phyloP scores from a whole-genome alignment of 2,113 vertebrate species.

The Illadopsis cleaveri region DNA sequence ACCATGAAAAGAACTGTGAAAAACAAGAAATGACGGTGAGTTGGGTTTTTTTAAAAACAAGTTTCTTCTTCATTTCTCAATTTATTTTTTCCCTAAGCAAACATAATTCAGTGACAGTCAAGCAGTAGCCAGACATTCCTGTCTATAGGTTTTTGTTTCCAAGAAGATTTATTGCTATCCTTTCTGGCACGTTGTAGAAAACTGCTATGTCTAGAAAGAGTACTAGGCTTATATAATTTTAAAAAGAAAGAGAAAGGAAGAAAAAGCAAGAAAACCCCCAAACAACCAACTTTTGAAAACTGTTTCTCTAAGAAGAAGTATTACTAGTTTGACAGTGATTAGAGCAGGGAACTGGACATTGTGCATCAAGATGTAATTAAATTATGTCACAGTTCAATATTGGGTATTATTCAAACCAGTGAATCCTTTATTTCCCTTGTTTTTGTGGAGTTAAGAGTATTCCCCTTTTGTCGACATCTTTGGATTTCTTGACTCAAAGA shows the following conservation, averaged over 20 bases:
- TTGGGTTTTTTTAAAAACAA: neutral
- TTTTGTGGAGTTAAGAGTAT: neutral
- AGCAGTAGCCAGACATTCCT: neutral
- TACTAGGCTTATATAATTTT: neutral
- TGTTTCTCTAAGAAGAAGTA: neutral
- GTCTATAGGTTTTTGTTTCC: neutral
- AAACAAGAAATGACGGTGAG: neutral
- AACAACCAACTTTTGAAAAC: neutral
- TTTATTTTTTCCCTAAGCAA: neutral
- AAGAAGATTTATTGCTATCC: neutral
- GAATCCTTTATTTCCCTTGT: neutral
- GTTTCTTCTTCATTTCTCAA: neutral
- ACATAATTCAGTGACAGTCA: neutral
- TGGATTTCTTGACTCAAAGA: neutral
- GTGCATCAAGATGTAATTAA: neutral
- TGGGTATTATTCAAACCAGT: neutral
- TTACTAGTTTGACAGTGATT: neutral
- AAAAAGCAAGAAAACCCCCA: too few species aligned
- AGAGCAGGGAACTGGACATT: neutral
- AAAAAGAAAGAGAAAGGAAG: neutral
- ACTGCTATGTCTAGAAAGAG: neutral
- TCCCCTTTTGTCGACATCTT: neutral
- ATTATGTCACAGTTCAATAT: neutral
- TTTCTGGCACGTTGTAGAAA: neutral
- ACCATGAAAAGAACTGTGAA: neutral